A percentile compares a stretch with the other conserved stretches of the same genome.
Conservation (phyloP, 2,797 vertebrate genomes). For the Anguilla obscura region DNA sequence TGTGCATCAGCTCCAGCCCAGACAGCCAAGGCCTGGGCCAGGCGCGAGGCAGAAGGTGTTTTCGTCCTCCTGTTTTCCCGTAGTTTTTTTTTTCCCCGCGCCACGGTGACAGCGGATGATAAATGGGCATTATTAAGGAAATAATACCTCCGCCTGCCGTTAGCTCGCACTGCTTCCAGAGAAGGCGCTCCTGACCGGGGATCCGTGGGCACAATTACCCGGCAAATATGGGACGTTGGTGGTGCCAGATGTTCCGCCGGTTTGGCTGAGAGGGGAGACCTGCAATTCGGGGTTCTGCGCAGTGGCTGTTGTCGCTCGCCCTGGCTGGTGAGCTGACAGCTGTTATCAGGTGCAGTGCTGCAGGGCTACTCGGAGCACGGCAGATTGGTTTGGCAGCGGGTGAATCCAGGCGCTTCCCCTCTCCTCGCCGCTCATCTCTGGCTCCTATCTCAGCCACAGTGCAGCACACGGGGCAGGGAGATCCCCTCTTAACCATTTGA, state of each 20-base stretch:
- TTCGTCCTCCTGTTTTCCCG: constrained; percentile 38
- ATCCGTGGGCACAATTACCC: constrained; percentile 56
- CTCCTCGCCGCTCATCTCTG: constrained; percentile 36
- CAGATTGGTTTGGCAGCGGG: constrained; percentile 65
- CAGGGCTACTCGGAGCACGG: constrained; percentile 36
- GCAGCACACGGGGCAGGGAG: constrained; percentile 32
- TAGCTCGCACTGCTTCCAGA: constrained; percentile 44
- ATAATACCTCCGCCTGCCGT: constrained; percentile 61
- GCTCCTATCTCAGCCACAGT: constrained; percentile 42
- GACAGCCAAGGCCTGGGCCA: constrained; percentile 35
- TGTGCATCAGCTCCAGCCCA: constrained; percentile 50
- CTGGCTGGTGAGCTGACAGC: constrained; percentile 45
- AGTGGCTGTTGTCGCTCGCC: constrained; percentile 44
- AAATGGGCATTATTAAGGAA: constrained; percentile 69
- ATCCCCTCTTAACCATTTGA: not conserved
- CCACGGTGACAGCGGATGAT: constrained; percentile 71
- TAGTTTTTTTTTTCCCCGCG: constrained; percentile 33
- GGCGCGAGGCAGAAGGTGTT: constrained; percentile 48
- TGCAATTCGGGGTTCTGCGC: constrained; percentile 37
- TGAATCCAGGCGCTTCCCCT: constrained; percentile 37
- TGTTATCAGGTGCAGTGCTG: constrained; percentile 60
- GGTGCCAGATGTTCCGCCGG: constrained; percentile 65
- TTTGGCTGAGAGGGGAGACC: constrained; percentile 50
- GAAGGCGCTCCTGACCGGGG: constrained; percentile 41
- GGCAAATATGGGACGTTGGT: constrained; percentile 58